phyloP scores from a whole-genome alignment of 1,140 invertebrate genomes.

The Lepidurus couesii region DNA sequence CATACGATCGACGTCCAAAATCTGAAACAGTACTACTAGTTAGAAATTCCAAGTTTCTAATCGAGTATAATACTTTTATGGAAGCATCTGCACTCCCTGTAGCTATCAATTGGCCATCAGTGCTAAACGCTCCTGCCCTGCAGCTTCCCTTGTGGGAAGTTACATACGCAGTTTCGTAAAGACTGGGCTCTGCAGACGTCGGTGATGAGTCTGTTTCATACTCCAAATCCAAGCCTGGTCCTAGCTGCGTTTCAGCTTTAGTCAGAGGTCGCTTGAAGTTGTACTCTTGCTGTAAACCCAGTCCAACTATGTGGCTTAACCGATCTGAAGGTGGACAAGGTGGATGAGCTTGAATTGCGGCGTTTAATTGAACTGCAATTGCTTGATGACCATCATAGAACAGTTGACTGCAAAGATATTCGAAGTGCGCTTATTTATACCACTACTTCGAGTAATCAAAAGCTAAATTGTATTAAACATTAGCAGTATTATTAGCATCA shows the following conservation, averaged over 20 bases:
- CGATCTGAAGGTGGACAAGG: conserved; percentile 92
- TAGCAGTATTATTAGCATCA: too few relatives aligned
- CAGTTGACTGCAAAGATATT: conserved; percentile 60
- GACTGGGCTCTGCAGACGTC: conserved; percentile 84
- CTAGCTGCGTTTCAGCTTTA: conserved; percentile 58
- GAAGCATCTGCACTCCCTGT: conserved; percentile 97
- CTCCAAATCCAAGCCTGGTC: conserved; percentile 78
- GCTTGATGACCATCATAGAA: conserved; percentile 90
- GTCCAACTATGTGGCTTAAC: conserved; percentile 72
- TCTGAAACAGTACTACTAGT: conserved; percentile 48
- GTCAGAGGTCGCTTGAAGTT: conserved; percentile 44
- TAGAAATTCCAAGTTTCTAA: not conserved
- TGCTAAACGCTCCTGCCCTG: conserved; percentile 86
- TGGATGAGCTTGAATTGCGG: conserved; percentile 76
- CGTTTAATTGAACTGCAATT: conserved; percentile 74
- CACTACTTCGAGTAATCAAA: not conserved
- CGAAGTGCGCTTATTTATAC: not conserved
- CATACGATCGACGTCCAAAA: conserved; percentile 96
- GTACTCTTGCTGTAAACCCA: conserved; percentile 82
- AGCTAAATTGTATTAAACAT: not conserved
- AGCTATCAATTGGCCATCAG: conserved; percentile 91
- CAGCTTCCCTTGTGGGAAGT: conserved; percentile 97
- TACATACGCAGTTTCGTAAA: conserved; percentile 97
- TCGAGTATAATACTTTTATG: conserved; percentile 66
- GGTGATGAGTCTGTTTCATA: conserved; percentile 89